Evolutionary conservation across 2,888 invertebrate species (phyloP).

Genomic region (Cephus pulcher): DNA sequence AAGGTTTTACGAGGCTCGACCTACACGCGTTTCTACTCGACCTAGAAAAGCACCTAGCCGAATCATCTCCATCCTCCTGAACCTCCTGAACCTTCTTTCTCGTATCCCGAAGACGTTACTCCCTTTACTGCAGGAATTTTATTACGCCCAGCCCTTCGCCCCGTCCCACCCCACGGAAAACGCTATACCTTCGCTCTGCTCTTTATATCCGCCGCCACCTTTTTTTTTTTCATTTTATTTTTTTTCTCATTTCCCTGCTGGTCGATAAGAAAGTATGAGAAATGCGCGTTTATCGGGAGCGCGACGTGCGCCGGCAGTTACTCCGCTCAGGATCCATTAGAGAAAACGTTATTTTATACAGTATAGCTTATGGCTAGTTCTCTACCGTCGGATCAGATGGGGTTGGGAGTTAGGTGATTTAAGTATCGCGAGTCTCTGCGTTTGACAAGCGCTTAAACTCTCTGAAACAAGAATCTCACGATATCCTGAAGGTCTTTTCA

Average conservation of each 20-base stretch:
- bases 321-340: slow-evolving; percentile 4
- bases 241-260: neutral
- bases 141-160: neutral
- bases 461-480: neutral
- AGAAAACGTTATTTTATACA: neutral
- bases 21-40: neutral
- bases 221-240: neutral
- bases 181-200: neutral
- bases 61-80: neutral
- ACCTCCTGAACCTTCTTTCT: neutral
- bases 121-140: neutral
- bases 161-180: neutral
- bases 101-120: neutral
- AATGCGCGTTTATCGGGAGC: neutral
- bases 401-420: neutral
- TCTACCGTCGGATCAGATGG: neutral
- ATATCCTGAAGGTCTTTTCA: neutral
- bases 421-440: neutral
- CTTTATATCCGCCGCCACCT: neutral
- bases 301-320: slow-evolving; percentile 12
- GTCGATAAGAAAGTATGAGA: neutral
- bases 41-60: neutral
- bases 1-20: neutral
- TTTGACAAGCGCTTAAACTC: neutral
- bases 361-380: neutral